Evolutionary conservation across 2,888 invertebrate species (phyloP).

Genomic region (Isoperla grammatica): DNA sequence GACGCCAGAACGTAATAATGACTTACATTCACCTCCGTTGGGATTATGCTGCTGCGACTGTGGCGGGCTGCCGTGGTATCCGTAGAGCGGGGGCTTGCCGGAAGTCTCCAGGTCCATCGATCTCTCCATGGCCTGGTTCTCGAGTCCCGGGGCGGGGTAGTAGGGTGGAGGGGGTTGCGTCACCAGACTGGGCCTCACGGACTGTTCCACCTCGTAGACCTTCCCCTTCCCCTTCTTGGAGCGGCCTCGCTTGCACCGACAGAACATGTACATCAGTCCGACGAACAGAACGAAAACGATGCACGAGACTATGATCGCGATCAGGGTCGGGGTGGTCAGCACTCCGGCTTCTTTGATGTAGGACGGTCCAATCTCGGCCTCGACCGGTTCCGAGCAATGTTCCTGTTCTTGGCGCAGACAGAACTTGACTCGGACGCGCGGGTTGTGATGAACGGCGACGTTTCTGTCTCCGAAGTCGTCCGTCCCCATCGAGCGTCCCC

Average conservation of each 20-base stretch:
- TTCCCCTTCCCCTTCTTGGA: conserved; percentile 73
- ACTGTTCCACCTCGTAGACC: conserved; percentile 85
- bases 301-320: conserved; percentile 72
- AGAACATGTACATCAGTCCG: conserved; percentile 72
- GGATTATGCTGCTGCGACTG: conserved; percentile 61
- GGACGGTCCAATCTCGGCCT: conserved; percentile 77
- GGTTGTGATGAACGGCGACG: conserved; percentile 34
- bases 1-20: neutral
- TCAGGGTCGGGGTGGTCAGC: conserved; percentile 69
- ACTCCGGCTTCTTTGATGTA: conserved; percentile 74
- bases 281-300: conserved; percentile 74
- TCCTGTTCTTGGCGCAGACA: conserved; percentile 76
- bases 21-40: conserved; percentile 73
- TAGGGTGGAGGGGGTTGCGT: conserved; percentile 86
- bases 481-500: neutral
- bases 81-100: conserved; percentile 78
- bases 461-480: too few species aligned
- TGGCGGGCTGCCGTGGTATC: conserved; percentile 70
- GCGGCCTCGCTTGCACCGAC: conserved; percentile 75
- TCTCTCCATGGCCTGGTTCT: conserved; percentile 87
- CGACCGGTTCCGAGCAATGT: conserved; percentile 76
- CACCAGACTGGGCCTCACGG: conserved; percentile 74
- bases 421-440: conserved; percentile 70
- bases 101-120: conserved; percentile 79
- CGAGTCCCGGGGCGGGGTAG: conserved; percentile 80